Evolutionary conservation across 2,888 invertebrate genomes (phyloP).

Genomic region (Ochlodes sylvanus): DNA sequence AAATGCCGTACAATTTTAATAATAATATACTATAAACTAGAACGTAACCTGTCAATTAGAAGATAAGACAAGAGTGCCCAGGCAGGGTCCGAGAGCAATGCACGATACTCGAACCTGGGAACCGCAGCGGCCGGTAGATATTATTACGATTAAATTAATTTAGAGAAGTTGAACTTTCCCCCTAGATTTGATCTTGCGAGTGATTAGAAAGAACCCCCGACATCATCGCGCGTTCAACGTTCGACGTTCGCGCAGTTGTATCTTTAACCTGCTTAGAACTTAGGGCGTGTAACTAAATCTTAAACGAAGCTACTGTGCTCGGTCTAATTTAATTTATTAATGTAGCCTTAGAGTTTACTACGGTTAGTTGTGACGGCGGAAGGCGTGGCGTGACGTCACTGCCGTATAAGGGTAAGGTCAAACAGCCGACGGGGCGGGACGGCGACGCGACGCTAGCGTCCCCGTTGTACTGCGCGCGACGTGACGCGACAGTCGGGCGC

Average conservation of each 20-base stretch:
- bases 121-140: constrained; percentile 3
- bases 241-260: constrained; percentile 20
- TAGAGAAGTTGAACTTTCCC: constrained; percentile 21
- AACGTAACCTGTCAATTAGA: constrained; percentile 2
- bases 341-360: constrained; percentile 32
- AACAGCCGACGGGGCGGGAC: no score
- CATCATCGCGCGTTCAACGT: constrained; percentile 21
- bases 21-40: neutral
- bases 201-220: constrained; percentile 17
- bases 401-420: no score
- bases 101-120: neutral
- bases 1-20: neutral
- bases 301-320: constrained; percentile 23
- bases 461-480: no score
- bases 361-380: constrained; percentile 29
- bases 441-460: no score
- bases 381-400: constrained; percentile 17
- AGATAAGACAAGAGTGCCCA: neutral
- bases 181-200: constrained; percentile 19
- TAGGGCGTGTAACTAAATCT: constrained; percentile 23
- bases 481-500: no score
- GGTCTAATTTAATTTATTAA: constrained; percentile 37
- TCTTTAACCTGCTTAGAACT: constrained; percentile 29
- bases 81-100: neutral
- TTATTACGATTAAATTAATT: constrained; percentile 20